phyloP scores from a whole-genome alignment of 2,888 invertebrate genomes.

The Drosophila maculinotata region DNA sequence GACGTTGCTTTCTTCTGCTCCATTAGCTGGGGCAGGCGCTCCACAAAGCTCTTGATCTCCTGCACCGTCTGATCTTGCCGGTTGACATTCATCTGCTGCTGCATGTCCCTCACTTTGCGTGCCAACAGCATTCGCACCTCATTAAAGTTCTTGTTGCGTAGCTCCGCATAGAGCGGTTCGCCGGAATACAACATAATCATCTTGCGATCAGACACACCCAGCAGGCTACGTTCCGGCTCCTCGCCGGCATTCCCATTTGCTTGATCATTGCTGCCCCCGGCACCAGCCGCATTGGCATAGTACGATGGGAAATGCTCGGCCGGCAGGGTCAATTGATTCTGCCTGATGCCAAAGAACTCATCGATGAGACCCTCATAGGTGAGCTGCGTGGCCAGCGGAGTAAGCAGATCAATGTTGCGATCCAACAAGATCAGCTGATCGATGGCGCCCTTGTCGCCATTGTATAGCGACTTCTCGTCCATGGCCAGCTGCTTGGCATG shows the following conservation, averaged over 20 bases:
- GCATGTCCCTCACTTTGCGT: slow-evolving; percentile 94
- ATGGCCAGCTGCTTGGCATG: slow-evolving; percentile 92
- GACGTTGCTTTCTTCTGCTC: slow-evolving; percentile 94
- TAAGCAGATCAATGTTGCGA: slow-evolving; percentile 95
- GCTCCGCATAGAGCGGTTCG: slow-evolving; percentile 94
- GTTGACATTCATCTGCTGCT: slow-evolving; percentile 93
- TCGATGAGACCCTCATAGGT: slow-evolving; percentile 99
- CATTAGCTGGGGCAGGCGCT: slow-evolving; percentile 94
- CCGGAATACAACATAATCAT: slow-evolving; percentile 94
- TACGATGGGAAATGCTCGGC: slow-evolving; percentile 90
- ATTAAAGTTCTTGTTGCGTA: slow-evolving; percentile 97
- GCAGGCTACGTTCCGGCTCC: slow-evolving; percentile 54
- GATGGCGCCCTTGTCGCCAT: slow-evolving; percentile 88
- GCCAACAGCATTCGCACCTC: slow-evolving; percentile 94
- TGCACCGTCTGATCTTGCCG: slow-evolving; percentile 95
- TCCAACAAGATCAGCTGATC: slow-evolving; percentile 96
- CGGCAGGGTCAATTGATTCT: slow-evolving; percentile 92
- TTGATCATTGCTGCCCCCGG: slow-evolving; percentile 10
- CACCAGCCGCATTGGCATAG: slow-evolving; percentile 72
- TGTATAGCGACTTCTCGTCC: slow-evolving; percentile 85
- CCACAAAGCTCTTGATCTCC: slow-evolving; percentile 97
- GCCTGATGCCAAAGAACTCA: slow-evolving; percentile 95
- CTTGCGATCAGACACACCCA: slow-evolving; percentile 87
- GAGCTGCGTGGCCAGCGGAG: slow-evolving; percentile 96
- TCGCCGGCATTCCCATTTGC: slow-evolving; percentile 4